Evolutionary conservation across 2,888 invertebrate species (phyloP), one percentile per base, ranked within the genome.

Genomic region (Erynnis tages): DNA sequence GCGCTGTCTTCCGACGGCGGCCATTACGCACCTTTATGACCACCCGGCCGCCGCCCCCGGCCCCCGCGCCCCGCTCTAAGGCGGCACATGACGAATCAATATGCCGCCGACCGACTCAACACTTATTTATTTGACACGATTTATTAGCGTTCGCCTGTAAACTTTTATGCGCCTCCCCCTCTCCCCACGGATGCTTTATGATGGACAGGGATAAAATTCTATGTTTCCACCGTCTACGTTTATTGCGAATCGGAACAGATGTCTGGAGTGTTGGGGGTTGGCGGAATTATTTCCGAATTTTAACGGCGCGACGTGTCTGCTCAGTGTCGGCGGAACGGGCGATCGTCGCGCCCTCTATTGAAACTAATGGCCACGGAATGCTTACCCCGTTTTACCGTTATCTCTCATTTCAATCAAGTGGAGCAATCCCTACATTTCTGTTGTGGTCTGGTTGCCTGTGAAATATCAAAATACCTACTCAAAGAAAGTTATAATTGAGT

Each of bases 1-100:
- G 90, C 92, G 92, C 91, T 91, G 90, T 91, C 91, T 92, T 92
- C 91, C 91, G 90, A 88, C 87, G 82, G 88, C 91, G 91, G 90
- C 92, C 92, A 93, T 93, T 93, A 93, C 93, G 93, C 93, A 93
- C 93, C 92, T 93, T 93, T 93, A 93, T 93, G 91, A 92, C 90
- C 85, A 80, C 80, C 83, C 78, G 69, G 71, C 69, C 73, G 71
- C 73, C 73, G 70, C 69, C 67, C 68, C 34, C 61, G 45, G 57
- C 29, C 57, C 63, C 54, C 65, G 54, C 59, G 16, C 48, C 54
- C 61, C 76, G 75, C 79, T 78, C 79, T 73, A 84, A 84, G 84
- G 84, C 86, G 84, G 84, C 86, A 85, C 85, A 87, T 89, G 88
- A 88, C 89, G 87, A 89, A 89, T 89, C 89, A 89, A 89, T 89